Evolutionary conservation across 2,113 vertebrate species (phyloP).

Genomic region (Cyanocitta stelleri): DNA sequence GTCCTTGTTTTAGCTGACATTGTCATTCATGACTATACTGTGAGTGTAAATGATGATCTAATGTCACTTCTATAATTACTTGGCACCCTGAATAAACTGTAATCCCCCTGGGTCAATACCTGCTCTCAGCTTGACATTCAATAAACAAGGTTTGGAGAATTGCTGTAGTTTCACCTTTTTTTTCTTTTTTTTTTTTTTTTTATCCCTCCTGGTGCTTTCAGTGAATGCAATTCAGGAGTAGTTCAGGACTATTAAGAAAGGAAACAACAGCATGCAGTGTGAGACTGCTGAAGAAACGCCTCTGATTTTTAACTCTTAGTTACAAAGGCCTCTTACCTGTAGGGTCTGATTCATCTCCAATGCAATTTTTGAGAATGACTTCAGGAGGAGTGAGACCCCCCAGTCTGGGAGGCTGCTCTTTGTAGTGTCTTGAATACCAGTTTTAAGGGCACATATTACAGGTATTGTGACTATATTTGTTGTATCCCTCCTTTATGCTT

Average conservation of each 20-base stretch:
- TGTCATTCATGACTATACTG: slow-evolving; percentile 60
- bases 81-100: slow-evolving; percentile 59
- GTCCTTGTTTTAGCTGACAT: slow-evolving; percentile 67
- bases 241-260: not conserved
- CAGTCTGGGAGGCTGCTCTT: not conserved
- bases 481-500: not conserved
- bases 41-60: slow-evolving; percentile 65
- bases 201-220: not conserved
- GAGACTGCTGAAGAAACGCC: not conserved
- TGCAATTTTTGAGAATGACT: not conserved
- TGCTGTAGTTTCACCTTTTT: slow-evolving; percentile 6
- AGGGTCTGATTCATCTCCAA: not conserved
- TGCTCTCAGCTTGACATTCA: slow-evolving; percentile 49
- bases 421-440: not conserved
- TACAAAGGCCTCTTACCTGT: not conserved
- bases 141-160: slow-evolving; percentile 47
- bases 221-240: not conserved
- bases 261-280: not conserved
- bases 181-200: not conserved
- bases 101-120: slow-evolving; percentile 67
- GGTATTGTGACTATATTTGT: not conserved
- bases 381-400: not conserved
- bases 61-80: slow-evolving; percentile 71
- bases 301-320: not conserved
- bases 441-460: not conserved